Conservation (phyloP, 2,797 vertebrate species). For the Fistularia tabacaria region DNA sequence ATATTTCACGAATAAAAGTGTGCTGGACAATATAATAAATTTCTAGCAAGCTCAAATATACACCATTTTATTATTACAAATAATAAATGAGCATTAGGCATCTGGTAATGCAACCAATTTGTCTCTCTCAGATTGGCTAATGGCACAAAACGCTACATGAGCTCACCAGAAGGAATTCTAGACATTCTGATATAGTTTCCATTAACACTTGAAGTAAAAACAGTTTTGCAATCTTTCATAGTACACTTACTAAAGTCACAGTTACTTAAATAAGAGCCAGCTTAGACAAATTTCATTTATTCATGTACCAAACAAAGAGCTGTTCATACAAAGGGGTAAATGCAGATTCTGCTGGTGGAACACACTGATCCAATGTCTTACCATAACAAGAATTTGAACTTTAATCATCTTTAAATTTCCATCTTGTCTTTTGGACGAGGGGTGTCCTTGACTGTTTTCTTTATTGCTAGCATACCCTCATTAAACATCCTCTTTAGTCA, state of each 20-base stretch:
- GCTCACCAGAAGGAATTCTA: conserved; percentile 54
- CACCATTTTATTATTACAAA: conserved; percentile 69
- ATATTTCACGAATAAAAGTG: conserved; percentile 45
- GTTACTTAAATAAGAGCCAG: conserved; percentile 65
- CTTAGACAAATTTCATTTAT: conserved; percentile 68
- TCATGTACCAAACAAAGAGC: conserved; percentile 43
- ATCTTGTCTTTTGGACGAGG: conserved; percentile 23
- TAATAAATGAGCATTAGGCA: conserved; percentile 75
- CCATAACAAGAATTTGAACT: conserved; percentile 16
- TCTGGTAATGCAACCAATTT: conserved; percentile 75
- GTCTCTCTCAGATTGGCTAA: conserved; percentile 75
- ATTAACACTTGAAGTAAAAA: conserved; percentile 73
- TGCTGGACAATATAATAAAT: conserved; percentile 60
- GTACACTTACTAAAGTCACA: conserved; percentile 55
- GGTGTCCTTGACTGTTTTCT: conserved; percentile 28
- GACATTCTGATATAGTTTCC: conserved; percentile 57
- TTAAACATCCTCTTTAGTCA: conserved; percentile 32
- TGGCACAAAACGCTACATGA: conserved; percentile 66
- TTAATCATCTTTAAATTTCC: conserved; percentile 29
- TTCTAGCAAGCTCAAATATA: conserved; percentile 55
- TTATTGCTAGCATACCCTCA: conserved; percentile 14
- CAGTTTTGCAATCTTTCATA: conserved; percentile 62
- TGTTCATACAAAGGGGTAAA: no score
- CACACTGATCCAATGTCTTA: no score
- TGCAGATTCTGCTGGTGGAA: not conserved